A percentile compares a stretch with the other conserved stretches of the same genome.
These are phyloP conservation scores for Bombyx huttoni DNA, from an alignment of 2,888 invertebrate species.

Conservation along the genomic window DNA sequence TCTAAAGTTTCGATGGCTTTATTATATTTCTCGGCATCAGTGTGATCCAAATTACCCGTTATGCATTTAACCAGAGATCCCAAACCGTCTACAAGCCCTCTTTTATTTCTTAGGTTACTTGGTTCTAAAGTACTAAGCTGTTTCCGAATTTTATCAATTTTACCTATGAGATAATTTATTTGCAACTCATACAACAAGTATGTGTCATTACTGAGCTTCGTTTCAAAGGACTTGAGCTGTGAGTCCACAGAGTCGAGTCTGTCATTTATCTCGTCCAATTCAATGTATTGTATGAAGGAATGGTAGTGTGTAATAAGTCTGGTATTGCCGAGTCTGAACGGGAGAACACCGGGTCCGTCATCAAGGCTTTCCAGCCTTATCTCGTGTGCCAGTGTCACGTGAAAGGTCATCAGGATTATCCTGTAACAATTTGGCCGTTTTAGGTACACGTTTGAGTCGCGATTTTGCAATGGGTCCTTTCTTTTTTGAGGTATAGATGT, in stretches of 20 bases:
- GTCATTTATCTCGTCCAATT: not conserved
- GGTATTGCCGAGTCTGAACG: slow-evolving; percentile 4
- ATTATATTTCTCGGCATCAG: slow-evolving; percentile 13
- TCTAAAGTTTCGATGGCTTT: slow-evolving; percentile 10
- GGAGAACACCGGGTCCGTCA: slow-evolving; percentile 4
- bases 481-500: slow-evolving; percentile 1
- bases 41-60: slow-evolving; percentile 6
- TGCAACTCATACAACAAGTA: not conserved
- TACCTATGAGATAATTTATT: not conserved
- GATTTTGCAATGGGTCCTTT: not conserved
- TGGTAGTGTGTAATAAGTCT: slow-evolving; percentile 3
- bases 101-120: not conserved
- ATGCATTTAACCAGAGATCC: slow-evolving; percentile 7
- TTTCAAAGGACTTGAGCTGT: not conserved
- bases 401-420: not conserved
- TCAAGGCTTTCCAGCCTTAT: slow-evolving; percentile 1
- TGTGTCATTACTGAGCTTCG: not conserved
- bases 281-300: not conserved
- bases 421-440: not conserved
- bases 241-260: not conserved
- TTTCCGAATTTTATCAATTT: not conserved
- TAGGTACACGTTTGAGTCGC: not conserved
- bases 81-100: slow-evolving; percentile 5
- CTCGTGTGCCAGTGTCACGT: not conserved
- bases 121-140: not conserved